Percentiles rank a stretch among this genome's conserved stretches.
Evolutionary conservation across 2,113 vertebrate genomes (phyloP).

Genomic region (Ramphastos sulfuratus): DNA sequence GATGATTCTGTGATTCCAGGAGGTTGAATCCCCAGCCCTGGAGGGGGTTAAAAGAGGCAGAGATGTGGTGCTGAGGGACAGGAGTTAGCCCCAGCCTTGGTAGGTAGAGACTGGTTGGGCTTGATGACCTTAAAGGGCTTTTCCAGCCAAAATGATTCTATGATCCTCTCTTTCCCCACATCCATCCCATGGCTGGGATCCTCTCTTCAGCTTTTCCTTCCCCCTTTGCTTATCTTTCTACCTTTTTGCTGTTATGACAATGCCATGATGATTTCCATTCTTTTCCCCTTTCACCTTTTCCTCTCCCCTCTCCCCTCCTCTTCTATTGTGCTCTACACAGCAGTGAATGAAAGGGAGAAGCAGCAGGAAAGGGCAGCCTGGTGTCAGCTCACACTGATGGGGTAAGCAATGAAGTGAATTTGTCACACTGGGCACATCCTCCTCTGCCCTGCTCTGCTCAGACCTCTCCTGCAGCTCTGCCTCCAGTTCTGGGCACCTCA

Average conservation of each 20-base stretch:
- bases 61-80: no score
- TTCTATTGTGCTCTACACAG: background rate
- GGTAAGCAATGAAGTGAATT: background rate
- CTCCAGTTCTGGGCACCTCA: no score
- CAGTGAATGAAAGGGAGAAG: background rate
- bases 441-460: no score
- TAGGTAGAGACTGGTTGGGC: no score
- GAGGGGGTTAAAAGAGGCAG: no score
- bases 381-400: background rate
- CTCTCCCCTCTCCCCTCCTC: background rate
- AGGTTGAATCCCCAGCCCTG: no score
- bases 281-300: background rate
- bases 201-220: background rate
- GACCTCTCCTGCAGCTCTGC: no score
- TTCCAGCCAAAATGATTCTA: no score
- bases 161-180: background rate
- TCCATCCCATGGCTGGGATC: background rate
- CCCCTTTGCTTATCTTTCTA: background rate
- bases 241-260: background rate
- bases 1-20: no score
- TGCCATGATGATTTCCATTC: accelerated
- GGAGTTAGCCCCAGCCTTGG: no score
- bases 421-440: background rate
- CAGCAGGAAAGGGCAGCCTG: background rate
- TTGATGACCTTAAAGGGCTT: no score